phyloP scores from a whole-genome alignment of 2,113 vertebrate genomes.

The Zeus faber region DNA sequence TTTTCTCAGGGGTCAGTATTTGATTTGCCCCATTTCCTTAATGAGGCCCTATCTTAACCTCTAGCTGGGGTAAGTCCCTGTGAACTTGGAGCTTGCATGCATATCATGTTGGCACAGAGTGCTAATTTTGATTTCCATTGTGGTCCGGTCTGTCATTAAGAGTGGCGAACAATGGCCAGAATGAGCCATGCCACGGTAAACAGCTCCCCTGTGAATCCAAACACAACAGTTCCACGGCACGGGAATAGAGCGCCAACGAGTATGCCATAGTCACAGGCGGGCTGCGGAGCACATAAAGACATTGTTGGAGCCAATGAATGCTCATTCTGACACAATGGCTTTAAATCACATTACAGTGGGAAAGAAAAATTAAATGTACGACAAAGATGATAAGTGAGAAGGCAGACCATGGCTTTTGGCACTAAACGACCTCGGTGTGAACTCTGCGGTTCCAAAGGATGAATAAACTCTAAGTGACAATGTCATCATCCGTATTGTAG shows the following conservation, averaged over 20 bases:
- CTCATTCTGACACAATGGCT: slow-evolving; percentile 59
- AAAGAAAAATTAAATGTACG: slow-evolving; percentile 14
- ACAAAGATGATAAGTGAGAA: slow-evolving; percentile 47
- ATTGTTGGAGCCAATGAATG: slow-evolving; percentile 58
- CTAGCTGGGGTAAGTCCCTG: slow-evolving; percentile 20
- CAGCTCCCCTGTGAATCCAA: slow-evolving; percentile 69
- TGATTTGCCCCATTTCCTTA: background rate
- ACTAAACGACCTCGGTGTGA: slow-evolving; percentile 45
- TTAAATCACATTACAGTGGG: slow-evolving; percentile 40
- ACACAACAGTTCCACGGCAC: slow-evolving; percentile 57
- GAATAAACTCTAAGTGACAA: too few relatives aligned
- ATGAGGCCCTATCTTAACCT: slow-evolving; percentile 25
- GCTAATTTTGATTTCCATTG: slow-evolving; percentile 65
- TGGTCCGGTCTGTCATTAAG: slow-evolving; percentile 70
- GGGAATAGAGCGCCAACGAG: slow-evolving; percentile 33
- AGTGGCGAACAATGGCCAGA: slow-evolving; percentile 66
- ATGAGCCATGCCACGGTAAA: slow-evolving; percentile 66
- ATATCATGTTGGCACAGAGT: slow-evolving; percentile 50
- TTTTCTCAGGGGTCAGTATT: background rate
- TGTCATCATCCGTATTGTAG: too few relatives aligned
- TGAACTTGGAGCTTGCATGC: slow-evolving; percentile 51
- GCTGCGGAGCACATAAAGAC: slow-evolving; percentile 59
- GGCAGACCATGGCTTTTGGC: slow-evolving; percentile 33
- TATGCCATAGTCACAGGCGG: slow-evolving; percentile 13
- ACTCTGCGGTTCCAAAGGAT: too few relatives aligned